Conservation (phyloP, 2,113 vertebrate species). For the Siphamia tubifer region DNA sequence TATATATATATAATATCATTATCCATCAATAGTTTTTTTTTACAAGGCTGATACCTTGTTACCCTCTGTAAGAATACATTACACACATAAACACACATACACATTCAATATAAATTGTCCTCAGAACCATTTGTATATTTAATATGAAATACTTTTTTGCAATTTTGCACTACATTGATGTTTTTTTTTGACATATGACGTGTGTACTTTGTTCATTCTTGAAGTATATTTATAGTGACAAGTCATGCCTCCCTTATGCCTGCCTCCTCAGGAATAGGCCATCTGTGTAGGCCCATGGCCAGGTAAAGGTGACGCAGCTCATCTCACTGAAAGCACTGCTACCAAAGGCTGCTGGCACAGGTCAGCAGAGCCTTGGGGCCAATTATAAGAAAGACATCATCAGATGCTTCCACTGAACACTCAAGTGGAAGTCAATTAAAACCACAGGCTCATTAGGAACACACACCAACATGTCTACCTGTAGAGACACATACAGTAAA, state of each 20-base stretch:
- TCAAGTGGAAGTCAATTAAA: slow-evolving; percentile 28
- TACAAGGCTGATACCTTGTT: too few relatives aligned
- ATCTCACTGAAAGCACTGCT: slow-evolving; percentile 7
- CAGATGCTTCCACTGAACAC: slow-evolving; percentile 17
- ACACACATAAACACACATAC: too few relatives aligned
- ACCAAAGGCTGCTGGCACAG: slow-evolving; percentile 16
- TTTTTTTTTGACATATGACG: slow-evolving; percentile 13
- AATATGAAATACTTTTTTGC: too few relatives aligned
- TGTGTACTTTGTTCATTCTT: neutral
- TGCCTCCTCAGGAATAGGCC: slow-evolving; percentile 42
- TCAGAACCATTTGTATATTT: too few relatives aligned
- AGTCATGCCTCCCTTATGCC: slow-evolving; percentile 2
- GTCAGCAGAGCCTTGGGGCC: slow-evolving; percentile 5
- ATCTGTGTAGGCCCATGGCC: slow-evolving; percentile 61
- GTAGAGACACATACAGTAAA: slow-evolving; percentile 25
- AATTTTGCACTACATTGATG: too few relatives aligned
- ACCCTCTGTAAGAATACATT: too few relatives aligned
- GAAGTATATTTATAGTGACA: slow-evolving; percentile 60
- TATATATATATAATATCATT: too few relatives aligned
- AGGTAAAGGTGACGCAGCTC: slow-evolving; percentile 54
- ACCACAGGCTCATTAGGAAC: slow-evolving; percentile 26
- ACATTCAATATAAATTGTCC: too few relatives aligned
- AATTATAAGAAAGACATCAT: slow-evolving; percentile 35
- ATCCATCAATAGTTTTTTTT: too few relatives aligned
- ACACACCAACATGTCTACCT: neutral